Evolutionary conservation across 1,140 invertebrate genomes (phyloP).

Genomic region (Thalassaphorura encarpata): DNA sequence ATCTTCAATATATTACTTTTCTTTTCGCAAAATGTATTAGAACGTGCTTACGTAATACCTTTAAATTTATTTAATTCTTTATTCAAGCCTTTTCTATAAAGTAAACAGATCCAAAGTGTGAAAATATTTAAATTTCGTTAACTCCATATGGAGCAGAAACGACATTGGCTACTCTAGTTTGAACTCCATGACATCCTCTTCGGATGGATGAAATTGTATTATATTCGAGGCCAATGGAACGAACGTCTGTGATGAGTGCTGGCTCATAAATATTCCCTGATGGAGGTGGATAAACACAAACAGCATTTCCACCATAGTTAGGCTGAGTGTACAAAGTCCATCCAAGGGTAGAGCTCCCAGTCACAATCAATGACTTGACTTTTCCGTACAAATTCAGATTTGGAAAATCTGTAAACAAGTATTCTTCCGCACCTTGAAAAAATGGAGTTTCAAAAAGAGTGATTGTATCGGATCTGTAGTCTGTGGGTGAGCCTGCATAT

Average conservation of each 20-base stretch:
- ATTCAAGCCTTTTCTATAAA: too few relatives aligned
- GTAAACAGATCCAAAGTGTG: too few relatives aligned
- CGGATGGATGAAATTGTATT: constrained; percentile 15
- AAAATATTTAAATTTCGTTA: too few relatives aligned
- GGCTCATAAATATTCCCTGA: background rate
- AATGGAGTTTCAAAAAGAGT: constrained; percentile 25
- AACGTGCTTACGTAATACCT: too few relatives aligned
- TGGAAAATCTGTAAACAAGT: constrained; percentile 2
- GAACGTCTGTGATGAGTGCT: constrained; percentile 8
- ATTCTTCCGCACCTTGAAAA: constrained; percentile 30
- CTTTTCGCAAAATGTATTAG: too few relatives aligned
- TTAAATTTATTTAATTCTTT: too few relatives aligned
- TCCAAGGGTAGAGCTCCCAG: background rate
- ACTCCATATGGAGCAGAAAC: too few relatives aligned
- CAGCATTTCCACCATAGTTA: constrained; percentile 17
- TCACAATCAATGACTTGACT: constrained; percentile 13
- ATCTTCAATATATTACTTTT: too few relatives aligned
- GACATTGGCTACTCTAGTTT: background rate
- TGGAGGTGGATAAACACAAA: constrained; percentile 18
- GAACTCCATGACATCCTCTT: constrained; percentile 16
- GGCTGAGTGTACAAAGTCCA: constrained; percentile 27
- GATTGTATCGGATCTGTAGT: constrained; percentile 26
- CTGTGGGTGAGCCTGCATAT: constrained; percentile 26
- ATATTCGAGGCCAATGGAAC: constrained; percentile 4
- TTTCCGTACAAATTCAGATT: constrained; percentile 8